These are phyloP conservation scores for Tetragnatha versicolor DNA, from an alignment of 1,140 invertebrate genomes.

Conservation along the genomic window DNA sequence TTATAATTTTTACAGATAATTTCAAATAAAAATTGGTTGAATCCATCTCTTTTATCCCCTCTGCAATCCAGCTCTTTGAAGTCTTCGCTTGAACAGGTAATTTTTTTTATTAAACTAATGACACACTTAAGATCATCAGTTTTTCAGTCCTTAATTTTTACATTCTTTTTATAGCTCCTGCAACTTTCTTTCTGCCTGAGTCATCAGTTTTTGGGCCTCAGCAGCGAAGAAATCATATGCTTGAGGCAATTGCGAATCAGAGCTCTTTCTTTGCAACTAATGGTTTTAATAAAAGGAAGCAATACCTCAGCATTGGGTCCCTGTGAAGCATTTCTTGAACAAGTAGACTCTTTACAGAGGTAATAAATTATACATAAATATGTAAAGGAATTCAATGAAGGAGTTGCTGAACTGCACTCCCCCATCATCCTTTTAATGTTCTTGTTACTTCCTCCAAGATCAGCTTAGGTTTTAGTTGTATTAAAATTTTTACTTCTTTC, in stretches of 20 bases:
- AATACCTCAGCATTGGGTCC: conserved; percentile 71
- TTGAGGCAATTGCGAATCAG: conserved; percentile 85
- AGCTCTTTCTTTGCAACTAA: conserved; percentile 82
- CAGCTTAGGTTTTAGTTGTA: too few relatives aligned
- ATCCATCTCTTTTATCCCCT: conserved; percentile 57
- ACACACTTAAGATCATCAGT: background rate
- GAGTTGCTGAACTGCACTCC: too few relatives aligned
- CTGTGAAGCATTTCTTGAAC: conserved; percentile 72
- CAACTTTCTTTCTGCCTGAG: conserved; percentile 78
- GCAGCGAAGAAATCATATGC: conserved; percentile 74
- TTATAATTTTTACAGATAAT: conserved; percentile 55
- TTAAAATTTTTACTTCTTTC: too few relatives aligned
- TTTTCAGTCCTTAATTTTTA: background rate
- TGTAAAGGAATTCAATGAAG: too few relatives aligned
- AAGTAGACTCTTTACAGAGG: conserved; percentile 69
- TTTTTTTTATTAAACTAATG: background rate
- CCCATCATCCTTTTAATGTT: too few relatives aligned
- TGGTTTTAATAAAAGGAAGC: conserved; percentile 74
- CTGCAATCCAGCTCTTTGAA: conserved; percentile 56
- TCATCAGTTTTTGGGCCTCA: conserved; percentile 82
- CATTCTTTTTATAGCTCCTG: conserved; percentile 42
- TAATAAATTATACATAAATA: too few relatives aligned
- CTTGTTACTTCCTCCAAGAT: too few relatives aligned
- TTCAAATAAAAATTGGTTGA: conserved; percentile 59
- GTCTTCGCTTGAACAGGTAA: conserved; percentile 57